Base-by-base conservation (phyloP, 2,888 invertebrate species). In the Cosmopolites sordidus region DNA sequence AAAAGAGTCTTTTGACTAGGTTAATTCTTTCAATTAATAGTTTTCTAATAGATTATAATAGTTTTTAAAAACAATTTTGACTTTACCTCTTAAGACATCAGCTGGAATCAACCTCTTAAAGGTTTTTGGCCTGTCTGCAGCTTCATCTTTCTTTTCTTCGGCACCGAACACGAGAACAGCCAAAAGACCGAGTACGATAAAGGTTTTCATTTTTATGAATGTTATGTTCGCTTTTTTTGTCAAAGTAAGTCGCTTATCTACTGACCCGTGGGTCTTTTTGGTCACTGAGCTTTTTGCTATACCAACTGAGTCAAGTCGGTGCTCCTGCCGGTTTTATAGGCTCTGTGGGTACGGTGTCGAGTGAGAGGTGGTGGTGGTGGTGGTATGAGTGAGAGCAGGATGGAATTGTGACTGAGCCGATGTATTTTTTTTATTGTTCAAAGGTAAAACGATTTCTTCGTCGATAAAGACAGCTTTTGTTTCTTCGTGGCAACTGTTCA, bases 31-130 rank as follows among this genome's bases (percentile, higher is more conserved):
- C n/a, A n/a, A n/a, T n/a, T n/a, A n/a, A n/a, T n/a, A n/a, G n/a
- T n/a, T n/a, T n/a, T n/a, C n/a, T n/a, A n/a, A n/a, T n/a, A n/a
- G n/a, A n/a, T n/a, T n/a, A n/a, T n/a, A n/a, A n/a, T n/a, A n/a
- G n/a, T n/a, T n/a, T n/a, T n/a, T n/a, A n/a, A n/a, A n/a, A n/a
- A n/a, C n/a, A n/a, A n/a, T n/a, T n/a, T n/a, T 22, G 3, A 22
- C 22, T 48, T 56, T 77, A 92, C 92, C 92, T 83, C 92, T 85
- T 59, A 92, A 80, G 33, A 91, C 89, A 75, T 92, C 92, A 65
- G 92, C 92, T 38, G 92, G 92, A 65, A 92, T 92, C 62, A 92
- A 78, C 61, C 92, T 80, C 68, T 83, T 86, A 79, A 81, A 92
- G 42, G 88, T 85, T 73, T 85, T 89, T 44, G 84, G 79, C 56